Base-by-base conservation (phyloP, 2,797 vertebrate genomes). In the Amniataba percoides region DNA sequence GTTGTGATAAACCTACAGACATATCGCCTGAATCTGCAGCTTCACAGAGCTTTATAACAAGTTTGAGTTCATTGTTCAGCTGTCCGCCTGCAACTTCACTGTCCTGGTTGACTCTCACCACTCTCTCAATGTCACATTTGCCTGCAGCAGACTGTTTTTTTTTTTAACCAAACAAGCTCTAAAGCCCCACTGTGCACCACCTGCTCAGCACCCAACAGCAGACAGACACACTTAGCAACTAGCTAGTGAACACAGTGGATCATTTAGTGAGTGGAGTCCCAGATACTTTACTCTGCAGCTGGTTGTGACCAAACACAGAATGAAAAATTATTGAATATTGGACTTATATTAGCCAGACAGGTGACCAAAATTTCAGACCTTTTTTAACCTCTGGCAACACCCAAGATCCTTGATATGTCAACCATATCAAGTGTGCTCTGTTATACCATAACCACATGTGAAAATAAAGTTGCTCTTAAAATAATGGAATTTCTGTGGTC, bases 231-330 rank as follows among this genome's bases (percentile, higher is more conserved):
- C 42, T 40, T 21, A 46, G 8, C 1, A 0, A 21, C 56, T 23
- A 43, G 34, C 58, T 57, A 10, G 45, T 66, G 45, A 52, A 59
- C 36, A 51, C 18, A 69, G 15, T 42, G 46, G 36, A 71, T 46
- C 46, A 34, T 46, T 45, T 49, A 27, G 43, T 43, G 48, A 21
- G n/a, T 60, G 4, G 45, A 51, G 19, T 18, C 4, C 6, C 10
- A 67, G 39, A 61, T 16, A 46, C 46, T 46, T 53, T 48, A 39
- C 13, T n/a, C 7, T 46, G 65, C 40, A 40, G 19, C 7, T 46
- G 14, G 4, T 23, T 9, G 39, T 36, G 58, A 76, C 40, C 9
- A 68, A 52, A 49, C 43, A 11, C 4, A 13, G 12, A 59, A 57
- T 27, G 39, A 48, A 39, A 62, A 53, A 1, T 15, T 16, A 36